phyloP scores from a whole-genome alignment of 1,140 invertebrate species.

The Apolygus lucorum region DNA sequence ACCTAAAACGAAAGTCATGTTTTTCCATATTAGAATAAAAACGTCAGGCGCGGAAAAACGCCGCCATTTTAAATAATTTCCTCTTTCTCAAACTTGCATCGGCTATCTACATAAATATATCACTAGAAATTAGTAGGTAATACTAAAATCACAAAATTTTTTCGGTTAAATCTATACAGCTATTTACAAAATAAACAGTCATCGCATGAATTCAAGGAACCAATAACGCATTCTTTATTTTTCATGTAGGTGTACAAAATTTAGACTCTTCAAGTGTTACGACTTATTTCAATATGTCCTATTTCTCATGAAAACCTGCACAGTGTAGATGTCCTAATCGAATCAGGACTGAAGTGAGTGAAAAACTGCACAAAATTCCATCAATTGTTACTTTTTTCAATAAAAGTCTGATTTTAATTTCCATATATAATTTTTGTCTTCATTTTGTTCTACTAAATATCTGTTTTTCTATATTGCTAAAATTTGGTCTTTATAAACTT shows the following conservation, averaged over 20 bases:
- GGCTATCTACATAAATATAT: background rate
- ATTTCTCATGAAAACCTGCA: too few species aligned
- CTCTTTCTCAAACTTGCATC: background rate
- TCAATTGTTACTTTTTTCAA: background rate
- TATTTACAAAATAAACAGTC: background rate
- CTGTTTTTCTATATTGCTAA: background rate
- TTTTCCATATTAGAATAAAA: background rate
- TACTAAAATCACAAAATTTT: background rate
- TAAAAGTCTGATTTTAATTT: background rate
- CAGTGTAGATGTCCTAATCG: background rate
- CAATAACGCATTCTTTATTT: background rate
- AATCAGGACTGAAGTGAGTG: background rate
- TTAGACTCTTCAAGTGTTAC: background rate
- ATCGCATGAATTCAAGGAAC: background rate
- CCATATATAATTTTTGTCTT: background rate
- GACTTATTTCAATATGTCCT: too few species aligned
- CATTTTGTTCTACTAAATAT: too few species aligned
- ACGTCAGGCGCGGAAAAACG: background rate
- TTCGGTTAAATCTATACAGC: background rate
- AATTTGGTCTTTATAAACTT: background rate
- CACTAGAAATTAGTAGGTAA: background rate
- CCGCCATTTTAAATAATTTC: background rate
- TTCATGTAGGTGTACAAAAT: background rate
- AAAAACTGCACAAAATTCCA: background rate
- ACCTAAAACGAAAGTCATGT: too few species aligned